Evolutionary conservation across 2,113 vertebrate species (phyloP), one percentile per base, ranked within the genome.

Genomic region (Argyrosomus japonicus): DNA sequence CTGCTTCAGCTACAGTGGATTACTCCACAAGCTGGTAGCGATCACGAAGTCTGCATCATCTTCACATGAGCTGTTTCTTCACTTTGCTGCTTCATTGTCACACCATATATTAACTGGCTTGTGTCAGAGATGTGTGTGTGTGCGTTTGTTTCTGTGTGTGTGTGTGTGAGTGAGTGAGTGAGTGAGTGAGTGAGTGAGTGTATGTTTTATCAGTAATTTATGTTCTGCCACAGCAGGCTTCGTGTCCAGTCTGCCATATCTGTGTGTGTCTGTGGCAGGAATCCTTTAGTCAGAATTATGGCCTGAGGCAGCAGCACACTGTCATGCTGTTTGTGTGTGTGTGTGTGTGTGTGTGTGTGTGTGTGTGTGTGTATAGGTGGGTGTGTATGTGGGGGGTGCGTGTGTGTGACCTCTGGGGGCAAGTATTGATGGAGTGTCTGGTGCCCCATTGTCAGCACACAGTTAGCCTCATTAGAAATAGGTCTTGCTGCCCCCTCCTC

Each of bases 401-500:
- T 51, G 86, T 75, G n/a, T 58, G 60, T 58, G 79, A 90, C 79
- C 77, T 89, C 75, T 57, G 68, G 75, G 86, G 87, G 67, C 48
- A 21, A 67, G 69, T 83, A 90, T 90, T 90, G 93, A 93, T 92
- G 89, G 87, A 85, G 76, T 91, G 88, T 82, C 81, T 77, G 89
- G 83, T 89, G 88, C 80, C 85, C 90, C 51, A 48, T 79, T 89
- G 91, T 92, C 85, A 90, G 69, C 53, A 14, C 88, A 74, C 80
- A 91, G 75, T 92, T 89, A 85, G 88, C 87, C 79, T 93, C 86
- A 88, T 92, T 89, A 87, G 79, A 83, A 90, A 81, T 75, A 87
- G 88, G 84, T 87, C 84, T 77, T 27, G 50, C 57, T 63, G 78
- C 75, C 48, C 81, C 70, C 61, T 82, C 67, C 57, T 62, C 53